Conservation (phyloP, 2,888 invertebrate species). For the Plagiodera versicolora region DNA sequence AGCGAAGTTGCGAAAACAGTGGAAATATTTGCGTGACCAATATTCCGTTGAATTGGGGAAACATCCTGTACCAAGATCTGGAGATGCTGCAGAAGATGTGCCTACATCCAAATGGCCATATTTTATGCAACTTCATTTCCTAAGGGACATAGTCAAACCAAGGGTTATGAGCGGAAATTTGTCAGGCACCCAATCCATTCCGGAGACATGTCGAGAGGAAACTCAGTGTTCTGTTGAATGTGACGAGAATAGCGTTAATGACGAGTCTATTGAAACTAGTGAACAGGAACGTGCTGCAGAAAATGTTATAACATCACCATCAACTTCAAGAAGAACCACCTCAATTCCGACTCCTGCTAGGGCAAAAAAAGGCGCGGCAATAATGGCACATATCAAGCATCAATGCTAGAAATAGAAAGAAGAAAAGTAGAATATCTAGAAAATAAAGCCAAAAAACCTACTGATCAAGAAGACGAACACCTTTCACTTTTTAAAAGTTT, state of each 20-base stretch:
- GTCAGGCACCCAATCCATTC: slow-evolving; percentile 3
- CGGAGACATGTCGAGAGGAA: slow-evolving; percentile 7
- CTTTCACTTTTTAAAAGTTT: slow-evolving; percentile 8
- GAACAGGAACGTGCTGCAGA: slow-evolving; percentile 6
- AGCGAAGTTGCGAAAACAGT: slow-evolving; percentile 5
- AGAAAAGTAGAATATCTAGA: slow-evolving; percentile 6
- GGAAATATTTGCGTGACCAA: slow-evolving; percentile 7
- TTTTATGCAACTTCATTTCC: slow-evolving; percentile 5
- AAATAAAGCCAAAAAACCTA: slow-evolving; percentile 5
- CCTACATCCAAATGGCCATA: slow-evolving; percentile 7
- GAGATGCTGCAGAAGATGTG: slow-evolving; percentile 8
- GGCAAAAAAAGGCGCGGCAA: slow-evolving; percentile 9
- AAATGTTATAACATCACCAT: slow-evolving; percentile 7
- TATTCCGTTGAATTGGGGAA: slow-evolving; percentile 9
- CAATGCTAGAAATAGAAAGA: slow-evolving; percentile 5
- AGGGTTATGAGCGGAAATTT: slow-evolving; percentile 3
- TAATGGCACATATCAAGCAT: background rate
- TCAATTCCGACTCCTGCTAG: slow-evolving; percentile 4
- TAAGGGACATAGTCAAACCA: slow-evolving; percentile 4
- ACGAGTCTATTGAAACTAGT: slow-evolving; percentile 2
- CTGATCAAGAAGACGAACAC: slow-evolving; percentile 9
- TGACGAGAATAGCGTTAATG: slow-evolving; percentile 10
- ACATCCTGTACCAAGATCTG: slow-evolving; percentile 2
- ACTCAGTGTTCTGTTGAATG: slow-evolving; percentile 12
- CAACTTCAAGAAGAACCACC: slow-evolving; percentile 5